These are phyloP conservation scores for Mormyrus proboscirostris DNA, from an alignment of 2,797 vertebrate species.

Conservation along the genomic window DNA sequence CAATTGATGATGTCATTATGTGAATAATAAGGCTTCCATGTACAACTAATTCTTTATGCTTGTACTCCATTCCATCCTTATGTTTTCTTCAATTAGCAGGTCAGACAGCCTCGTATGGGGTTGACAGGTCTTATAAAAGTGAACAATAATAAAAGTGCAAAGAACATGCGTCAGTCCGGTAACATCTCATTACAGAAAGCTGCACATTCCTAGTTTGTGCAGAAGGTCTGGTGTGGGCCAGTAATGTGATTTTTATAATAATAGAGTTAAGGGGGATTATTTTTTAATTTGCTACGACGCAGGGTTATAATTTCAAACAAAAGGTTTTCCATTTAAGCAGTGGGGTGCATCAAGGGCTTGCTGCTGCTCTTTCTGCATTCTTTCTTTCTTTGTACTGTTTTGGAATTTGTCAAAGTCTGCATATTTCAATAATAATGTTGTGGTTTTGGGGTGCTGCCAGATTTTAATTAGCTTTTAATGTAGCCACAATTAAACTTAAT, in stretches of 20 bases:
- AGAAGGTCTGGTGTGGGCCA: conserved; percentile 46
- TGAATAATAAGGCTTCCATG: conserved; percentile 34
- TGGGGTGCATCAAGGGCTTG: conserved; percentile 48
- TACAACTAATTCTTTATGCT: conserved; percentile 52
- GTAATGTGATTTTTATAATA: conserved; percentile 52
- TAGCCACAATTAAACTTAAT: conserved; percentile 79
- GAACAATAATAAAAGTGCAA: conserved; percentile 41
- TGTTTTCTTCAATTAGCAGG: conserved; percentile 32
- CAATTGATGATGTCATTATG: conserved; percentile 55
- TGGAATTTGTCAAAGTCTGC: conserved; percentile 51
- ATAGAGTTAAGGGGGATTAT: conserved; percentile 59
- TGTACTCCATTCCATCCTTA: conserved; percentile 54
- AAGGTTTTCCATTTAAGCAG: conserved; percentile 61
- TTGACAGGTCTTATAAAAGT: background rate
- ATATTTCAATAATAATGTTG: conserved; percentile 53
- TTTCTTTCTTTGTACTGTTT: background rate
- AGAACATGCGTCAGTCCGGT: conserved; percentile 45
- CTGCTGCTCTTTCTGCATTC: conserved; percentile 42
- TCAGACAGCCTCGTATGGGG: background rate
- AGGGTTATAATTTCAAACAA: conserved; percentile 42
- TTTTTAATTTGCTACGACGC: conserved; percentile 56
- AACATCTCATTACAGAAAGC: conserved; percentile 36
- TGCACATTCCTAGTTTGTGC: conserved; percentile 30
- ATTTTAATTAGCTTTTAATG: conserved; percentile 84
- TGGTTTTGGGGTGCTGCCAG: conserved; percentile 74